These are phyloP conservation scores for Probaryconus sp. DNA, from an alignment of 1,140 invertebrate species.

Conservation along the genomic window DNA sequence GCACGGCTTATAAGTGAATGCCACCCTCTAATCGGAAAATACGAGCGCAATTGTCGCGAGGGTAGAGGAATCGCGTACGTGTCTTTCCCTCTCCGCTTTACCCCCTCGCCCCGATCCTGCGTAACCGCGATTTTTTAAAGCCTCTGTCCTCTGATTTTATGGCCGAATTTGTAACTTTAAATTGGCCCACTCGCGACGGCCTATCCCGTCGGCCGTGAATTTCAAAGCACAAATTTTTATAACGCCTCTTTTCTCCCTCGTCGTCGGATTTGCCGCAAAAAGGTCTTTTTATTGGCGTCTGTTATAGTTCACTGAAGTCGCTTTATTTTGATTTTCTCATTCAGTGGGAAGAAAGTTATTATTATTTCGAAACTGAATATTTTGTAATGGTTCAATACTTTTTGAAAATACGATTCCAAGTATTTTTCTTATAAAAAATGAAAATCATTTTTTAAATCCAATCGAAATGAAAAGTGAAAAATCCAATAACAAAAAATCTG, in stretches of 20 bases:
- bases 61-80: slow-evolving; percentile 51
- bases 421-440: too few species aligned
- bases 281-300: slow-evolving; percentile 46
- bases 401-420: slow-evolving; percentile 19
- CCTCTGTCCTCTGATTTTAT: slow-evolving; percentile 68
- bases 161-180: slow-evolving; percentile 76
- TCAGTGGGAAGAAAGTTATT: slow-evolving; percentile 28
- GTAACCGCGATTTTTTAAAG: slow-evolving; percentile 48
- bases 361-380: slow-evolving; percentile 37
- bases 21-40: slow-evolving; percentile 78
- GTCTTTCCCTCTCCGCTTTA: not conserved
- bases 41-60: slow-evolving; percentile 76
- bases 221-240: slow-evolving; percentile 48
- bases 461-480: slow-evolving; percentile 1
- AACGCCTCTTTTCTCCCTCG: slow-evolving; percentile 34
- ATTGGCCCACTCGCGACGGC: slow-evolving; percentile 63
- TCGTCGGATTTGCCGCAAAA: slow-evolving; percentile 35
- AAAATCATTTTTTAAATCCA: too few species aligned
- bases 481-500: slow-evolving; percentile 51
- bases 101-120: slow-evolving; percentile 10
- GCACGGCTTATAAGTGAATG: slow-evolving; percentile 79
- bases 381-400: slow-evolving; percentile 3
- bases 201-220: slow-evolving; percentile 51
- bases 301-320: slow-evolving; percentile 40
- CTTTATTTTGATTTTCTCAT: slow-evolving; percentile 53